These are phyloP conservation scores for Lonchura striata DNA, from an alignment of 2,113 vertebrate species.

Conservation along the genomic window DNA sequence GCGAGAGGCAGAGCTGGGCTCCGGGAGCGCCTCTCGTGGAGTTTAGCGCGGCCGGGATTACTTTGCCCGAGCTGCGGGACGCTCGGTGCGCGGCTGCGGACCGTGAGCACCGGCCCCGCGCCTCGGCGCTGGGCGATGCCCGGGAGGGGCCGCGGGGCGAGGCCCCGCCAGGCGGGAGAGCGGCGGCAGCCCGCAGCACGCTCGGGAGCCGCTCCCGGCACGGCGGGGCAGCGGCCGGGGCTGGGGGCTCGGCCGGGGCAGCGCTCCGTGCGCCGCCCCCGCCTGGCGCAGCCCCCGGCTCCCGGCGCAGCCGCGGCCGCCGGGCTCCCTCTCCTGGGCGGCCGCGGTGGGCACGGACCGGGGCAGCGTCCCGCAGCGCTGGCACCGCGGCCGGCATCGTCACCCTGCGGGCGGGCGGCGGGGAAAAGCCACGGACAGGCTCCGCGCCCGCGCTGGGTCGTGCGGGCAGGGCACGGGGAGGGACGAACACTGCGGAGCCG, in stretches of 20 bases:
- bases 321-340: conserved; percentile 61
- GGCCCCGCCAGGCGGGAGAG: neutral
- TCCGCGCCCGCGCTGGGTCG: neutral
- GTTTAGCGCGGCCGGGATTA: neutral
- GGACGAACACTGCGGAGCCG: neutral
- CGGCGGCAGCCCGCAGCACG: neutral
- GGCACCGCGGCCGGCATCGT: neutral
- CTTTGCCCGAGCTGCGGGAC: neutral
- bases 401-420: neutral
- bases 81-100: neutral
- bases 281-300: neutral
- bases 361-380: neutral
- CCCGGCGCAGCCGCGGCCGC: neutral
- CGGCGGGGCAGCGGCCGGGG: too few relatives aligned
- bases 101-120: neutral
- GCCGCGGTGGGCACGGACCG: neutral
- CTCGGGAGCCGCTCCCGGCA: neutral
- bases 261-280: neutral
- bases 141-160: neutral
- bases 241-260: too few relatives aligned
- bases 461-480: neutral
- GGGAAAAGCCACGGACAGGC: rapidly evolving
- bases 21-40: neutral
- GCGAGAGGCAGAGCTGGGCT: neutral
- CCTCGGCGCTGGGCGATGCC: neutral